Evolutionary conservation across 2,888 invertebrate genomes (phyloP), one percentile per base, ranked within the genome.

Genomic region (Lissonota sp.): DNA sequence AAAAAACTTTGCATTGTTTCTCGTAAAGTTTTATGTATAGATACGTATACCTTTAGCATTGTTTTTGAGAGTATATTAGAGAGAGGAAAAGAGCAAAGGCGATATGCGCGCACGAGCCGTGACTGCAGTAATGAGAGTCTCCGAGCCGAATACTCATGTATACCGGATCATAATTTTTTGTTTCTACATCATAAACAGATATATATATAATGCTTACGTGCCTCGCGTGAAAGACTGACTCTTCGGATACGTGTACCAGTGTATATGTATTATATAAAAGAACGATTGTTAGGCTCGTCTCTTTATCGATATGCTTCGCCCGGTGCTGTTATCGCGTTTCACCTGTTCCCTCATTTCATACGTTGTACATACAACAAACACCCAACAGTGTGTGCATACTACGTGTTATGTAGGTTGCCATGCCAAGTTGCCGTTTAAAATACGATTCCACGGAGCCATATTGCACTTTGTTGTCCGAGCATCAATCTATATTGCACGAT

Each of bases 291-390:
- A 42, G 58, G n/a, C 37, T 78, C 42, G 37, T 6, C 44, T 66
- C 64, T 3, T 71, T 78, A 78, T 78, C 78, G 78, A 62, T 60
- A 16, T 26, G 26, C 57, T 60, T 57, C 58, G 64, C 42, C 53
- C 72, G 37, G 26, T 10, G 40, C 78, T 58, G 26, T 26, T 72
- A 78, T 78, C 77, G 46, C 64, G 64, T 77, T 66, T 77, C 78
- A 51, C 71, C 67, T 75, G 74, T 60, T 75, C 58, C 26, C 60
- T 55, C 10, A 40, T 66, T 53, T 7, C 58, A 7, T 60, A 5
- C 57, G 66, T 6, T 7, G 6, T 16, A 26, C 10, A 10, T 26
- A 49, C 8, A 53, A 49, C 8, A 53, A 51, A 62, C 42, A 53
- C 44, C 26, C 26, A 26, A 26, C 26, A 26, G 26, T 26, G 26